Conservation (phyloP, 1,140 invertebrate species). For the Capitella teleta region DNA sequence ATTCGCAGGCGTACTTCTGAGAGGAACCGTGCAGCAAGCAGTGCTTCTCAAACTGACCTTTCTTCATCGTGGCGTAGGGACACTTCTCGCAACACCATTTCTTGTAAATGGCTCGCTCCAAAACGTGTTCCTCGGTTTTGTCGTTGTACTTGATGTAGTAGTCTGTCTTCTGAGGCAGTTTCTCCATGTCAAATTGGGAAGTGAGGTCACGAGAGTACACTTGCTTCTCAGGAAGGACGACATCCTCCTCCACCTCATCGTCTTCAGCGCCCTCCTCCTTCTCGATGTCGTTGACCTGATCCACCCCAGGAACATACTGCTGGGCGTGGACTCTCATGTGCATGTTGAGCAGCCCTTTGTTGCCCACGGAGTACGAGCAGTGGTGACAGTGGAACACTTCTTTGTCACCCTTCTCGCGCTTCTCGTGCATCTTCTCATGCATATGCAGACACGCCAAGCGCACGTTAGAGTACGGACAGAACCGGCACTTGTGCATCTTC, state of each 20-base stretch:
- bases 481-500: conserved; percentile 75
- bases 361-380: conserved; percentile 72
- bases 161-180: neutral
- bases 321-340: conserved; percentile 63
- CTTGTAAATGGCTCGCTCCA: conserved; percentile 32
- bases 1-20: conserved; percentile 68
- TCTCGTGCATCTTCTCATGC: conserved; percentile 73
- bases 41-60: conserved; percentile 73
- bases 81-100: conserved; percentile 53
- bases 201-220: neutral
- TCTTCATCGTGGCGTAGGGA: conserved; percentile 75
- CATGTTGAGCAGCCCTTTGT: conserved; percentile 61
- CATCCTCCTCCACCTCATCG: neutral
- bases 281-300: conserved; percentile 7
- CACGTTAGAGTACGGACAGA: conserved; percentile 71
- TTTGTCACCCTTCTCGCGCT: conserved; percentile 38
- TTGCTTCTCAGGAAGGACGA: neutral
- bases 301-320: conserved; percentile 15
- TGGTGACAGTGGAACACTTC: conserved; percentile 63
- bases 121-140: conserved; percentile 22
- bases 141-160: conserved; percentile 3
- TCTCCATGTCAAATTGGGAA: neutral
- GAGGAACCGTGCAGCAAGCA: conserved; percentile 69
- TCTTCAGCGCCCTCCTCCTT: neutral
- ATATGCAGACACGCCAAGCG: conserved; percentile 60